Conservation (phyloP, 1,140 invertebrate genomes). For the Magallana gigas region DNA sequence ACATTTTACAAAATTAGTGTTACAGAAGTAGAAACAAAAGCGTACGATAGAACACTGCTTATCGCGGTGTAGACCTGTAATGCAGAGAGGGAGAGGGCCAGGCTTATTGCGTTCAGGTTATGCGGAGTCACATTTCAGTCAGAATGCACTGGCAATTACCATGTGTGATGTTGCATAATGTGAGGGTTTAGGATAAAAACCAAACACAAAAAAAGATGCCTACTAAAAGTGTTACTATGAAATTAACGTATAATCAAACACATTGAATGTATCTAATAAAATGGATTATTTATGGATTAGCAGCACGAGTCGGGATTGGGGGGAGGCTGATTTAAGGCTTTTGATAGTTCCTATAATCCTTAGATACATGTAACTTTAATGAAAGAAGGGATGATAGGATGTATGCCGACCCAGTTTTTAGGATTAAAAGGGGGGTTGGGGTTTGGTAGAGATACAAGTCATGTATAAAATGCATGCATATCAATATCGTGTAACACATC, state of each 20-base stretch:
- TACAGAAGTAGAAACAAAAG: background rate
- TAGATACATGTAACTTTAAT: too few species aligned
- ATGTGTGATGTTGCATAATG: constrained; percentile 22
- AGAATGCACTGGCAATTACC: background rate
- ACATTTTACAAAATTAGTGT: background rate
- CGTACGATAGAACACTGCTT: background rate
- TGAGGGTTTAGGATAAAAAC: background rate
- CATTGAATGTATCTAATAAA: too few species aligned
- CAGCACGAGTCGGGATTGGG: too few species aligned
- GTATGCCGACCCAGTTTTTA: background rate
- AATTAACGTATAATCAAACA: too few species aligned
- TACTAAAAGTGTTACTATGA: too few species aligned
- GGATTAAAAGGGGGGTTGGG: background rate
- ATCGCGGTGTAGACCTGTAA: background rate
- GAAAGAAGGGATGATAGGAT: too few species aligned
- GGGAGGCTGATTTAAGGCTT: too few species aligned
- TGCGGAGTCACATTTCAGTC: background rate
- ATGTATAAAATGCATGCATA: background rate
- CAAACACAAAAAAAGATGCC: too few species aligned
- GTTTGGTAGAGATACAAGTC: too few species aligned
- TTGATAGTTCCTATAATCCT: too few species aligned
- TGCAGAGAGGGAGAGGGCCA: background rate
- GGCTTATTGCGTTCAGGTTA: background rate
- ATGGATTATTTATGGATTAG: too few species aligned
- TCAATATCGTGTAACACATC: too few species aligned